phyloP scores from a whole-genome alignment of 1,140 invertebrate species.

The Radopholus similis region DNA sequence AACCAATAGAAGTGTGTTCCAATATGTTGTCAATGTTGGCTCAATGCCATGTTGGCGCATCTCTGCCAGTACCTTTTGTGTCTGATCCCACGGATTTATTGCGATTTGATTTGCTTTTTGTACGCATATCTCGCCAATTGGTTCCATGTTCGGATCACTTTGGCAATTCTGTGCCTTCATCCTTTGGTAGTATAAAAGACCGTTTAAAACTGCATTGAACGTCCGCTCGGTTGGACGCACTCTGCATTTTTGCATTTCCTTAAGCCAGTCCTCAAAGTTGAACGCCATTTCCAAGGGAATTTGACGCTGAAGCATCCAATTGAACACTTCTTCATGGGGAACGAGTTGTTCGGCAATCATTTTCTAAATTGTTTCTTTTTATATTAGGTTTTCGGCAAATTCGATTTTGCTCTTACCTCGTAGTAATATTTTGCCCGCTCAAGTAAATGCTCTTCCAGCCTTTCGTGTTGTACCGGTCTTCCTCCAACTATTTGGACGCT shows the following conservation, averaged over 20 bases:
- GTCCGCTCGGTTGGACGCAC: background rate
- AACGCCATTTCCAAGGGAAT: background rate
- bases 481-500: too few species aligned
- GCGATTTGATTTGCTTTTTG: background rate
- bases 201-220: background rate
- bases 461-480: too few species aligned
- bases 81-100: background rate
- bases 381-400: background rate
- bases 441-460: background rate
- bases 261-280: constrained; percentile 7
- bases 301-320: constrained; percentile 6
- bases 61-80: background rate
- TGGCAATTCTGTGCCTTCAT: background rate
- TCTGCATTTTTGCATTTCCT: constrained; percentile 3
- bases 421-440: background rate
- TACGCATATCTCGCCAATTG: background rate
- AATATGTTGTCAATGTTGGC: background rate
- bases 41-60: background rate
- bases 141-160: background rate
- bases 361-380: background rate
- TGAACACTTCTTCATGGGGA: constrained; percentile 11
- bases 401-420: background rate
- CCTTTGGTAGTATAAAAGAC: background rate
- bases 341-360: background rate
- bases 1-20: background rate